Evolutionary conservation across 2,888 invertebrate genomes (phyloP), one percentile per base, ranked within the genome.

Genomic region (Drosophila leonis): DNA sequence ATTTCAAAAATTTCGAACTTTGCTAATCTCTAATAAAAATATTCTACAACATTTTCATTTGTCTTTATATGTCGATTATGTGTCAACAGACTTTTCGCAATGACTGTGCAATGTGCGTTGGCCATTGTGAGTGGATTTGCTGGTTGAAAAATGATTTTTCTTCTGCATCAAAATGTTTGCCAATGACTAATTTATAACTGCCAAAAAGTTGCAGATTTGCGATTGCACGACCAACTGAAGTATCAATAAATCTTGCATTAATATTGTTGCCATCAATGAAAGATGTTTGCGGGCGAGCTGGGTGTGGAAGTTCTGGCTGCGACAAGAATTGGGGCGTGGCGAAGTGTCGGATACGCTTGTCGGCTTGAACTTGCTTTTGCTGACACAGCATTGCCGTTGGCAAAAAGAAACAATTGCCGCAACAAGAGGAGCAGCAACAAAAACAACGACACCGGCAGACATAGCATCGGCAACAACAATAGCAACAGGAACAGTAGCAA

Each of bases 241-340:
- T 75, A 73, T 73, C 84, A 73, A 83, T 86, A 83, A 86, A 80
- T 82, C 82, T 83, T 66, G 65, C 83, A 84, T 84, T 84, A 72
- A 78, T 80, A 72, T 70, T 59, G 67, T 65, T 52, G 29, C 69
- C 74, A 65, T 72, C 73, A 71, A 65, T 69, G 59, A 27, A 54
- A 63, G 62, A 64, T 55, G 52, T 18, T 44, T 1, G 15, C 15
- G 13, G 35, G 4, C 2, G 18, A 5, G 29, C 4, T 27, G 27
- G 39, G 12, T 7, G 10, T 1, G 20, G 29, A 1, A 41, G 15
- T 15, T 10, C 2, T 48, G 35, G 29, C 35, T 13, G 27, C 15
- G 35, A 33, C 31, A 49, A 18, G 13, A 13, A 8, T 18, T 15
- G 33, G 33, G 51, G 51, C 65, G 56, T 49, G 54, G 46, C 49